These are phyloP conservation scores for Apomyelois bistriatella DNA, from an alignment of 2,888 invertebrate genomes.

Conservation along the genomic window DNA sequence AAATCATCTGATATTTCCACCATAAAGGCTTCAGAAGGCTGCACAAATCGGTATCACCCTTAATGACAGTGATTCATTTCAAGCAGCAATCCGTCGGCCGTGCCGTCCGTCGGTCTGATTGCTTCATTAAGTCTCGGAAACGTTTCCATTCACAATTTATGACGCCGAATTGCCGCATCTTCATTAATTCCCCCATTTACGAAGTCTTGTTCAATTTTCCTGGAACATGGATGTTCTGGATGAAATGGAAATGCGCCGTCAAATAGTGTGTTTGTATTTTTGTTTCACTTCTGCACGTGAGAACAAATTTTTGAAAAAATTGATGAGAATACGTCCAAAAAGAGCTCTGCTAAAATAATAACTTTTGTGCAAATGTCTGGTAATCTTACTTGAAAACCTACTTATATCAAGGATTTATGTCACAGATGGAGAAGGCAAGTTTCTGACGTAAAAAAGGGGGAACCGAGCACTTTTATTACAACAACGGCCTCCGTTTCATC, in stretches of 20 bases:
- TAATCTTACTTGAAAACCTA: no score
- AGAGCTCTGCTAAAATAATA: no score
- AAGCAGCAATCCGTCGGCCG: neutral
- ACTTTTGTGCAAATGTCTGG: no score
- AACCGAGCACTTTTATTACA: neutral
- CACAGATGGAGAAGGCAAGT: neutral
- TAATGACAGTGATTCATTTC: neutral
- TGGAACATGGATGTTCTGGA: neutral
- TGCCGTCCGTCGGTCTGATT: neutral
- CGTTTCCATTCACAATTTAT: neutral
- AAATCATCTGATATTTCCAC: neutral
- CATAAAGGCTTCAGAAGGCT: neutral
- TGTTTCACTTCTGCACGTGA: no score
- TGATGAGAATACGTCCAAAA: no score
- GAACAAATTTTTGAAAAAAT: no score
- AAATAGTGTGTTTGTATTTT: no score
- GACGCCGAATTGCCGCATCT: neutral
- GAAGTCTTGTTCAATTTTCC: neutral
- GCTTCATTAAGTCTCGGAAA: neutral
- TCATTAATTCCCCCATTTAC: constrained; percentile 6
- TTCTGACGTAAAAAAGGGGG: neutral
- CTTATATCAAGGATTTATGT: no score
- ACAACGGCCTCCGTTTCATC: neutral
- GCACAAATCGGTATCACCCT: neutral
- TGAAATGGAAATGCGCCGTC: no score